Evolutionary conservation across 1,140 invertebrate species (phyloP), one percentile per base, ranked within the genome.

Genomic region (Platyscapa corneri): DNA sequence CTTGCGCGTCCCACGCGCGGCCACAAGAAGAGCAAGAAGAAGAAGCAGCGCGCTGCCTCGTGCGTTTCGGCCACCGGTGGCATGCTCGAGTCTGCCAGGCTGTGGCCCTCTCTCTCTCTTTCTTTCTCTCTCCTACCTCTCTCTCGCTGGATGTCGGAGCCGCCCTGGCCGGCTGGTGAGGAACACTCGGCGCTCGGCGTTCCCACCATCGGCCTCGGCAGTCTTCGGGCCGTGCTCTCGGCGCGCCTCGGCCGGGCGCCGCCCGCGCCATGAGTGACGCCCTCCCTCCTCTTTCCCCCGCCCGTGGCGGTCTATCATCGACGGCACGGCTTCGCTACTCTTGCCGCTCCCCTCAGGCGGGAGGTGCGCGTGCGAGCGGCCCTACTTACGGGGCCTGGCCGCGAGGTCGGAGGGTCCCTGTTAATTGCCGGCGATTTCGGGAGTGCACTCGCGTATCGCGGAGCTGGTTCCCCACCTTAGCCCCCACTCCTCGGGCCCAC

Each of bases 201-300:
- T 93, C 93, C 92, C 93, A 93, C 93, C 93, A 92, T 92, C 90
- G 89, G 89, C 89, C 91, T 93, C 92, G 92, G 91, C 84, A 87
- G 86, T 91, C 89, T 91, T 90, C 87, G 86, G 85, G 86, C 87
- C 80, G 80, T 84, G 56, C 34, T 78, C 84, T 90, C 90, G 91
- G 39, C 87, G 87, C 86, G 85, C 86, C 83, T 76, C 86, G 86
- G 83, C 88, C 83, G 83, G 86, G 83, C 83, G 87, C 87, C 88
- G 85, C 82, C 80, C 76, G 84, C 78, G 82, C 84, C 79, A 83
- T 65, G 77, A 83, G 82, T 67, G 42, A 76, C 64, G 53, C 84
- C 18, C 32, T 37, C 5, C 77, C 79, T 78, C 84, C 84, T 70
- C 64, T 56, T 30, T 81, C 80, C 27, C 0, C 72, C 20, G 32